Evolutionary conservation across 2,797 vertebrate species (phyloP).

Genomic region (Acrossocheilus fasciatus): DNA sequence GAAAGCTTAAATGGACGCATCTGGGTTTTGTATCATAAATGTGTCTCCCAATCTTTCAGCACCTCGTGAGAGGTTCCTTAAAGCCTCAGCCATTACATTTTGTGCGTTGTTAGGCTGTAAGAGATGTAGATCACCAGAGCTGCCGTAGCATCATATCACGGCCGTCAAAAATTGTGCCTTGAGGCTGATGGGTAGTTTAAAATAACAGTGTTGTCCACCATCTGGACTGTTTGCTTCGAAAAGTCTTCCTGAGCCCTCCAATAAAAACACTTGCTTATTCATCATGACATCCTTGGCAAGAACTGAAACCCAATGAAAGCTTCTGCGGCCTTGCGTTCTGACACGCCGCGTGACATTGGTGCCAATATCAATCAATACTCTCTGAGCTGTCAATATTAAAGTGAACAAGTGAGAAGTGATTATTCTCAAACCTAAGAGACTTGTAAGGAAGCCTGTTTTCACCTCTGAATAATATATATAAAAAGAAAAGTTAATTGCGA

Average conservation of each 20-base stretch:
- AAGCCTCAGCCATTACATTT: slow-evolving; percentile 4
- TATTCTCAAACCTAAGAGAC: slow-evolving; percentile 11
- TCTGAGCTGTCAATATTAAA: slow-evolving; percentile 46
- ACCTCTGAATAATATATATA: neutral
- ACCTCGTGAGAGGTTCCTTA: slow-evolving; percentile 37
- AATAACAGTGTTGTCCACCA: slow-evolving; percentile 18
- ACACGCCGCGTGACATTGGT: slow-evolving; percentile 14
- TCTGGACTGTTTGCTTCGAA: neutral
- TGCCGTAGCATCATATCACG: neutral
- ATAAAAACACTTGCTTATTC: slow-evolving; percentile 16
- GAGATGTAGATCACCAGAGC: slow-evolving; percentile 5
- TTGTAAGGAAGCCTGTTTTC: neutral
- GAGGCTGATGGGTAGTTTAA: slow-evolving; percentile 9
- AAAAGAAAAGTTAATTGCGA: too few species aligned
- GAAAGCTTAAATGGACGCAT: slow-evolving; percentile 60
- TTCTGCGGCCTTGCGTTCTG: neutral
- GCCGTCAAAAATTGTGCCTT: neutral
- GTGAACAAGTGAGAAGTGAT: slow-evolving; percentile 41
- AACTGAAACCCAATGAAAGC: neutral
- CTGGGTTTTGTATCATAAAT: slow-evolving; percentile 24
- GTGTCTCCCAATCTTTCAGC: neutral
- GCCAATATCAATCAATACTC: slow-evolving; percentile 50
- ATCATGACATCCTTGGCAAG: neutral
- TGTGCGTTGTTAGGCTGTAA: slow-evolving; percentile 15
- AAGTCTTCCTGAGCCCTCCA: slow-evolving; percentile 42